Base-by-base conservation (phyloP, 2,888 invertebrate genomes). In the Taphrorychus bicolor region DNA sequence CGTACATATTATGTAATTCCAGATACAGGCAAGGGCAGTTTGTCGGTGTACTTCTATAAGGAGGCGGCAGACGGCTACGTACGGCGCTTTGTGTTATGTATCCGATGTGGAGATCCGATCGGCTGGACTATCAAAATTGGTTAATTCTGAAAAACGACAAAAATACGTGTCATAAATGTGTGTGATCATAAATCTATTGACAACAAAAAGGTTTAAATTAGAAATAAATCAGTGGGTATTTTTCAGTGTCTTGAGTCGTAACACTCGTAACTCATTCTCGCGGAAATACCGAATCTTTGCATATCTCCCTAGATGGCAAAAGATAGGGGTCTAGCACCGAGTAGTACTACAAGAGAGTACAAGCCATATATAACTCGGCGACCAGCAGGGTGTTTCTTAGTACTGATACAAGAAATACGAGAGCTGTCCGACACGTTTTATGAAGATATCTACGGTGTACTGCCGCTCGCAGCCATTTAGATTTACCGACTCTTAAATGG, bases 341-440 rank as follows among this genome's bases (percentile, higher is more conserved):
- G 78, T 78, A 79, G 74, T 79, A 79, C 76, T 79, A 79, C 79
- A 78, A 79, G 77, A 75, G 73, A 75, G 76, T 78, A 79, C 78
- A 75, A 77, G 79, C 78, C 75, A 80, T 81, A 81, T 81, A 81
- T 81, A 81, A 81, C 80, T 79, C 81, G 69, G 74, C 73, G 65
- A 73, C 77, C 71, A 81, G 81, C 82, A 80, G 81, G 82, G 81
- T 80, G 81, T 80, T 81, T 81, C 82, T 80, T 76, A 78, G 80
- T 80, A 80, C 80, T 78, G 80, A 81, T 80, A 80, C 80, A 81
- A 82, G 81, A 82, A 81, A 79, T 81, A 82, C 82, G 82, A 81
- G 80, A 79, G 77, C 79, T 80, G 80, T 81, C 80, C 76, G 70
- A 76, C 71, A 78, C 78, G 79, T 79, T 80, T 80, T 81, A 82